phyloP scores from a whole-genome alignment of 2,797 vertebrate genomes.

The Paedocypris micromegethes region DNA sequence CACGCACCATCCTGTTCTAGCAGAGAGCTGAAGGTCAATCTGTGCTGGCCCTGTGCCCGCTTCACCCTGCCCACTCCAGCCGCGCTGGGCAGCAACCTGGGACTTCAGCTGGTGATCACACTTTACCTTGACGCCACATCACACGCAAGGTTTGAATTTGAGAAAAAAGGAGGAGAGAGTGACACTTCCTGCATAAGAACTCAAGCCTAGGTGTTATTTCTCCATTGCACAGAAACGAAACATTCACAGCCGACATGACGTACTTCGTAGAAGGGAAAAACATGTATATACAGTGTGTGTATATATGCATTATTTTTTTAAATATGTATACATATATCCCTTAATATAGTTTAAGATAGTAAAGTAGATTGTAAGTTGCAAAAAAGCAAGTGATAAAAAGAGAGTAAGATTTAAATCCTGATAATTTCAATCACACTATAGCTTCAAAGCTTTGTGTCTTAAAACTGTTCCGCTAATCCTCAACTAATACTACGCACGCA shows the following conservation, averaged over 20 bases:
- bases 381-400: not conserved
- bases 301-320: too few relatives aligned
- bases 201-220: too few relatives aligned
- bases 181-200: not conserved
- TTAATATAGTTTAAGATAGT: too few relatives aligned
- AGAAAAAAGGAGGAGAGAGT: conserved; percentile 12
- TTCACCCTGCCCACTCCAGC: conserved; percentile 42
- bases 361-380: too few relatives aligned
- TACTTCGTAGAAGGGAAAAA: too few relatives aligned
- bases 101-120: conserved; percentile 53
- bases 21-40: conserved; percentile 51
- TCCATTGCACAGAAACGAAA: too few relatives aligned
- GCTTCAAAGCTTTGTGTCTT: conserved; percentile 18
- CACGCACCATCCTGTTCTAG: conserved; percentile 16
- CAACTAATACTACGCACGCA: conserved; percentile 19
- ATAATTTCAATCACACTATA: conserved; percentile 10
- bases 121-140: conserved; percentile 41
- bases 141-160: conserved; percentile 10
- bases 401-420: not conserved
- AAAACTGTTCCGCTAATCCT: conserved; percentile 16
- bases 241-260: too few relatives aligned
- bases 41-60: conserved; percentile 42
- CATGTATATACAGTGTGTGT: too few relatives aligned
- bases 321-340: too few relatives aligned
- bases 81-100: conserved; percentile 46